Percentiles rank a stretch among this genome's conserved stretches.
phyloP scores from a whole-genome alignment of 2,797 vertebrate species.

The Hydrophis major region DNA sequence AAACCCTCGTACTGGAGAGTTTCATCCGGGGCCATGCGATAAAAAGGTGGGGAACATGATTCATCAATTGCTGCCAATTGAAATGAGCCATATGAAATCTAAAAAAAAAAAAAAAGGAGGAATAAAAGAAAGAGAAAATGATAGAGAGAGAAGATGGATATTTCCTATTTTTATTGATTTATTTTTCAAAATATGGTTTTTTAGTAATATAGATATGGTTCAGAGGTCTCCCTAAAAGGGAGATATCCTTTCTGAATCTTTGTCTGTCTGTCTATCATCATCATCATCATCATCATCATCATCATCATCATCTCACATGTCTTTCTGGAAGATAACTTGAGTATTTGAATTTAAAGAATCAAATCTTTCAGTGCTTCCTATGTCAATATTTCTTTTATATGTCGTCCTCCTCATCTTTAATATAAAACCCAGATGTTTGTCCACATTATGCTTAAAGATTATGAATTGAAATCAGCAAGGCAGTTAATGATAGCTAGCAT shows the following conservation, averaged over 20 bases:
- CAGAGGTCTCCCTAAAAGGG: too few species aligned
- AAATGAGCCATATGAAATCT: constrained; percentile 3
- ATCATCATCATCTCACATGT: not conserved
- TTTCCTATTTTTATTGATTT: not conserved
- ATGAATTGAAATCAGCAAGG: not conserved
- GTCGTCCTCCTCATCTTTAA: not conserved
- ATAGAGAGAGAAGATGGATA: not conserved
- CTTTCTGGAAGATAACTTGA: not conserved
- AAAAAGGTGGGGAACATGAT: not conserved
- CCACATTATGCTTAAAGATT: not conserved
- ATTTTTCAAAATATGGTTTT: not conserved
- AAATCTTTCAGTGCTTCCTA: not conserved
- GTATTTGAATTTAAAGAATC: not conserved
- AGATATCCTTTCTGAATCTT: too few species aligned
- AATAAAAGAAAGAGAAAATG: not conserved
- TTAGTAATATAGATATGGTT: not conserved
- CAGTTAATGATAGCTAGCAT: not conserved
- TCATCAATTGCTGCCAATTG: not conserved
- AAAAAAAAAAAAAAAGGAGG: too few species aligned
- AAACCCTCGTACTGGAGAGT: not conserved
- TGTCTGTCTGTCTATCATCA: not conserved
- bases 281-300: too few species aligned
- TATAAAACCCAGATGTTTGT: not conserved
- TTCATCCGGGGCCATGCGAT: constrained; percentile 7
- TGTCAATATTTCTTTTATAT: not conserved